These are phyloP conservation scores for Conus ventricosus DNA, from an alignment of 1,140 invertebrate genomes.

Conservation along the genomic window DNA sequence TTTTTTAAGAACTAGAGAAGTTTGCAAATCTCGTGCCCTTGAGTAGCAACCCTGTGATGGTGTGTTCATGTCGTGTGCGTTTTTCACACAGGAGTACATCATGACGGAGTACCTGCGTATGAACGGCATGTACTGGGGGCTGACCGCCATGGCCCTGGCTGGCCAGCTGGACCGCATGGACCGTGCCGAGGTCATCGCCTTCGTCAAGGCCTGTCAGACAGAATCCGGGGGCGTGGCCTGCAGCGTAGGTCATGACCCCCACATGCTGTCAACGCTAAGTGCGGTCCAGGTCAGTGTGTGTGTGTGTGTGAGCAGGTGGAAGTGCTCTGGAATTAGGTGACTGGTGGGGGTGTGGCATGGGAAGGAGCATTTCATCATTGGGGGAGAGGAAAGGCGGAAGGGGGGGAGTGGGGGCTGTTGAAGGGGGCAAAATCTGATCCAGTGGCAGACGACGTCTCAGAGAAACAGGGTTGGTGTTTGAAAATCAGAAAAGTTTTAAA, in stretches of 20 bases:
- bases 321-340: no score
- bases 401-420: no score
- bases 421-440: no score
- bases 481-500: no score
- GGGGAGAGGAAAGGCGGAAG: no score
- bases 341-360: no score
- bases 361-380: no score
- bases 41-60: not conserved
- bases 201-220: conserved; percentile 92
- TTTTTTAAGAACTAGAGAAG: no score
- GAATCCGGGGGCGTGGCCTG: conserved; percentile 91
- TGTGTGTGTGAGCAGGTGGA: no score
- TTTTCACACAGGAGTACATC: conserved; percentile 83
- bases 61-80: not conserved
- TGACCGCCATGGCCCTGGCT: conserved; percentile 96
- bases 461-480: no score
- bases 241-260: conserved; percentile 94
- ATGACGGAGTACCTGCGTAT: conserved; percentile 97
- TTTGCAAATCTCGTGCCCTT: not conserved
- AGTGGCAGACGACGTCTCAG: no score
- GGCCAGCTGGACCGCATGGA: conserved; percentile 85
- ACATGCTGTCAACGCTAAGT: conserved; percentile 94
- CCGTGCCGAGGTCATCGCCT: conserved; percentile 89
- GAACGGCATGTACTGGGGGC: conserved; percentile 97
- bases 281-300: conserved; percentile 85